These are phyloP conservation scores for Stichopus chloronotus DNA, from an alignment of 35 echinoderm and acorn worm species.

Conservation along the genomic window DNA sequence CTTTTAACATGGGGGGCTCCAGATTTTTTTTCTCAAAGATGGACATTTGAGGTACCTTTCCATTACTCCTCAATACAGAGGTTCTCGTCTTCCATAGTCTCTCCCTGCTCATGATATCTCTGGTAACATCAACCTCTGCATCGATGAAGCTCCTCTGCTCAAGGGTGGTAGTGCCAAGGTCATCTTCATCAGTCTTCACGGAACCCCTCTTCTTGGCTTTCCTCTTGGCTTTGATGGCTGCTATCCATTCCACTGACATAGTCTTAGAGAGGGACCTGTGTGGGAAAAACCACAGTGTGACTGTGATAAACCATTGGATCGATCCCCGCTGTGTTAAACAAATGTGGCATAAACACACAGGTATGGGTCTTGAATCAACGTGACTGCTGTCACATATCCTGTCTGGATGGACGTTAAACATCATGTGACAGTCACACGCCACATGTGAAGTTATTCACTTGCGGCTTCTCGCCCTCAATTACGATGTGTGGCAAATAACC, in stretches of 20 bases:
- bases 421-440: too few species aligned
- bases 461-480: too few species aligned
- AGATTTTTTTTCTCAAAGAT: too few species aligned
- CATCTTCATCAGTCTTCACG: slow-evolving; percentile 89
- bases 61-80: slow-evolving; percentile 87
- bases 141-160: slow-evolving; percentile 97
- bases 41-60: slow-evolving; percentile 65
- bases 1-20: too few species aligned
- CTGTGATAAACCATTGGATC: not conserved
- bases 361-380: too few species aligned
- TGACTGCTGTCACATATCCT: too few species aligned
- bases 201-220: slow-evolving; percentile 89
- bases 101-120: slow-evolving; percentile 98
- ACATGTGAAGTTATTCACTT: too few species aligned
- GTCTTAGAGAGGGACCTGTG: slow-evolving; percentile 89
- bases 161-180: slow-evolving; percentile 73
- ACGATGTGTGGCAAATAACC: too few species aligned
- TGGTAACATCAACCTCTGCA: slow-evolving; percentile 94
- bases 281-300: not conserved
- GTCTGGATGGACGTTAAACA: too few species aligned
- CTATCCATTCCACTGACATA: slow-evolving; percentile 97
- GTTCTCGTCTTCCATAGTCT: slow-evolving; percentile 92
- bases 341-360: too few species aligned
- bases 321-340: too few species aligned
- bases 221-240: slow-evolving; percentile 92